Percentiles rank a stretch among this genome's conserved stretches.
Evolutionary conservation across 2,797 vertebrate species (phyloP).

Genomic region (Lateolabrax maculatus): DNA sequence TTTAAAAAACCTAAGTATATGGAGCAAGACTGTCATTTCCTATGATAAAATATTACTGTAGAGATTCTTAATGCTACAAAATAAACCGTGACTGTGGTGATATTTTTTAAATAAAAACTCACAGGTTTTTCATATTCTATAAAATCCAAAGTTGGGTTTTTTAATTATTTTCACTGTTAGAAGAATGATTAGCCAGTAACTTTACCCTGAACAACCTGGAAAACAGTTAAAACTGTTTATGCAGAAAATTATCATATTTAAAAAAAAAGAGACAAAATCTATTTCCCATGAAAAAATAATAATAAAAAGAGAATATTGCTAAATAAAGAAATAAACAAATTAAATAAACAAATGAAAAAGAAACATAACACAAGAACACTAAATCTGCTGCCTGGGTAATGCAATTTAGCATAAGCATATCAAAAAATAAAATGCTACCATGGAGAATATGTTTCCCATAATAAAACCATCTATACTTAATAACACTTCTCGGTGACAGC

Average conservation of each 20-base stretch:
- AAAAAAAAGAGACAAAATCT: not conserved
- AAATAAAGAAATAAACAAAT: no score
- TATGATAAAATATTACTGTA: not conserved
- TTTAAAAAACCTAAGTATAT: not conserved
- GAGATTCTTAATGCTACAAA: not conserved
- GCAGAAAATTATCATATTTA: not conserved
- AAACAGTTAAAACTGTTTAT: slow-evolving; percentile 6
- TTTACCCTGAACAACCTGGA: not conserved
- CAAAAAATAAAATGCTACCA: slow-evolving; percentile 86
- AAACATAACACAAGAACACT: slow-evolving; percentile 69
- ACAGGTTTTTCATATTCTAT: not conserved
- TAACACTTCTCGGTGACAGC: slow-evolving; percentile 88
- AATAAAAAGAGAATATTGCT: slow-evolving; percentile 35
- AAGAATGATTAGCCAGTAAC: not conserved
- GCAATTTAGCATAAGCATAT: slow-evolving; percentile 87
- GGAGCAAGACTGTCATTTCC: not conserved
- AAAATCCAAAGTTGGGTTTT: not conserved
- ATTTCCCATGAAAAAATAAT: slow-evolving; percentile 1
- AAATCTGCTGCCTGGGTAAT: slow-evolving; percentile 83
- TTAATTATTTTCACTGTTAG: not conserved
- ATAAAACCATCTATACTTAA: slow-evolving; percentile 89
- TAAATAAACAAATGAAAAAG: slow-evolving; percentile 26
- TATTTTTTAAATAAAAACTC: not conserved
- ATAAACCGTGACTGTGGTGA: not conserved
- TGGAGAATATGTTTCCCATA: slow-evolving; percentile 87